phyloP scores from a whole-genome alignment of 2,113 vertebrate species.

The Toxotes chatareus region DNA sequence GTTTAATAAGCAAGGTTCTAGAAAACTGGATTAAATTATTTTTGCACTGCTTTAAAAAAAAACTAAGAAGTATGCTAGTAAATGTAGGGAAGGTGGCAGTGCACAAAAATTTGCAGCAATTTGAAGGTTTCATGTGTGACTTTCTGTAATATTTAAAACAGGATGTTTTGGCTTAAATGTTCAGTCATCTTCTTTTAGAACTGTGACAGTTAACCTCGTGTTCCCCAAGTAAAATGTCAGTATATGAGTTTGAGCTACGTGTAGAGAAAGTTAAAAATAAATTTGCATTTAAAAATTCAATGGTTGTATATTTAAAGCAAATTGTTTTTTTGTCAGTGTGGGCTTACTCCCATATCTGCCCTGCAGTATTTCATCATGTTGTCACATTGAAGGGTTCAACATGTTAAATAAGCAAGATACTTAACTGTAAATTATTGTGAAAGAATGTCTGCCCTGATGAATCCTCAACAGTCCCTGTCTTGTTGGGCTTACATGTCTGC shows the following conservation, averaged over 20 bases:
- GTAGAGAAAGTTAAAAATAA: background rate
- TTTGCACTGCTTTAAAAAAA: background rate
- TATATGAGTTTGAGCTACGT: background rate
- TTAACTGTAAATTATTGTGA: background rate
- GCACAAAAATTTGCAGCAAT: background rate
- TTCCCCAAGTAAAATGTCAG: background rate
- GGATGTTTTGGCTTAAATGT: slow-evolving; percentile 13
- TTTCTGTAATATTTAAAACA: background rate
- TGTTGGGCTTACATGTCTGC: background rate
- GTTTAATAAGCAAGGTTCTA: background rate
- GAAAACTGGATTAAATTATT: background rate
- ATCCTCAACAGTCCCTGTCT: background rate
- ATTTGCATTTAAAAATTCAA: background rate
- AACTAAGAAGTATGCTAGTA: background rate
- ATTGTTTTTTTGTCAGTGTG: background rate
- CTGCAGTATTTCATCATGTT: background rate
- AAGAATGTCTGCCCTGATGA: background rate
- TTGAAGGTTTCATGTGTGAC: background rate
- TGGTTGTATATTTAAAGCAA: background rate
- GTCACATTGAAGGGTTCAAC: background rate
- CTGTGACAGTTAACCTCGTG: background rate
- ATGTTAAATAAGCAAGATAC: background rate
- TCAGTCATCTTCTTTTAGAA: background rate
- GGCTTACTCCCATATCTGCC: background rate
- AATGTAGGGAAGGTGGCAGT: background rate